Evolutionary conservation across 2,113 vertebrate genomes (phyloP).

Genomic region (Cyprinus carpio): DNA sequence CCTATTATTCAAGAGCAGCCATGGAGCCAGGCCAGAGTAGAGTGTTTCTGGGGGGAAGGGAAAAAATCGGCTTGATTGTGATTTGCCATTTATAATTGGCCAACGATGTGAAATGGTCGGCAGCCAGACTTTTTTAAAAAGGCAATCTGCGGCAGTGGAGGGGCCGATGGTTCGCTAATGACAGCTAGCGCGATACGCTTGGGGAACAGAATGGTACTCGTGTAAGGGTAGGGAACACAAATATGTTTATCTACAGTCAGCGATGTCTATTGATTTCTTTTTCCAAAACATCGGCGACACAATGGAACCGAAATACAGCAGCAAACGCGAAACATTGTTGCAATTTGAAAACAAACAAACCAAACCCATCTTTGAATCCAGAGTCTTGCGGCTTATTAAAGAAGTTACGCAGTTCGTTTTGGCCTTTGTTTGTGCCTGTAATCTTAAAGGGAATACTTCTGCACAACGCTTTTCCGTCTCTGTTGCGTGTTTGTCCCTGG

Average conservation of each 20-base stretch:
- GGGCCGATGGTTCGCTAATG: constrained; percentile 75
- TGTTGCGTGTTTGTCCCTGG: constrained; percentile 38
- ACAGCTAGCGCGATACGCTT: constrained; percentile 70
- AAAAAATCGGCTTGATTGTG: constrained; percentile 69
- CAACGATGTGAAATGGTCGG: constrained; percentile 69
- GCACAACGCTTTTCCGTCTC: background rate
- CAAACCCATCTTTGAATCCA: constrained; percentile 38
- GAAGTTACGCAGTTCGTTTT: constrained; percentile 12
- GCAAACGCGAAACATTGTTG: constrained; percentile 29
- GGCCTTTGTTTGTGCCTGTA: constrained; percentile 25
- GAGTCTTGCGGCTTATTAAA: constrained; percentile 5
- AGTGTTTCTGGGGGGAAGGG: constrained; percentile 60
- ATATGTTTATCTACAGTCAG: constrained; percentile 62
- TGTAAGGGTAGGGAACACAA: constrained; percentile 61
- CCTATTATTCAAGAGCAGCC: constrained; percentile 72
- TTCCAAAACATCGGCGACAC: constrained; percentile 34
- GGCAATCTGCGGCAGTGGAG: constrained; percentile 75
- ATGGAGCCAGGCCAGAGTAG: constrained; percentile 69
- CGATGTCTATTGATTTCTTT: constrained; percentile 52
- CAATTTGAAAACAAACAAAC: constrained; percentile 34
- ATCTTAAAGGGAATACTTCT: constrained; percentile 37
- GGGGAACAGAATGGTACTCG: constrained; percentile 64
- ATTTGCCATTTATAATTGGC: constrained; percentile 77
- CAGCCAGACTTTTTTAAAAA: constrained; percentile 70
- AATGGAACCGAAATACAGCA: constrained; percentile 32